Base-by-base conservation (phyloP, 2,888 invertebrate genomes). In the Epinotia brunnichana region DNA sequence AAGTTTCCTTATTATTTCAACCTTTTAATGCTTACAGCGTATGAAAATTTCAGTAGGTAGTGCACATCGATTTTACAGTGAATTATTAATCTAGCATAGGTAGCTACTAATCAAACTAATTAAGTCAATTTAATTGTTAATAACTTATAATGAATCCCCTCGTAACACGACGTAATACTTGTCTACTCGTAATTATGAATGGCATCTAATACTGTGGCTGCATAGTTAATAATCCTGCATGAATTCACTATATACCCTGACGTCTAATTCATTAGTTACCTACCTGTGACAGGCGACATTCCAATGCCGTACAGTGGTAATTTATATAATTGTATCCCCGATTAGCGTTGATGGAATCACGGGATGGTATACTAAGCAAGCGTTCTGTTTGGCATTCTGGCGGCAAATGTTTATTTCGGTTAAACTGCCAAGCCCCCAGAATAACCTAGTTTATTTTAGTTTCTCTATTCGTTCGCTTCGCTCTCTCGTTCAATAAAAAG, bases 231-330 rank as follows among this genome's bases (percentile, higher is more conserved):
- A 44, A 68, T 56, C 68, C 61, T 29, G 61, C 51, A 62, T 73
- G 72, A 62, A 68, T 73, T 73, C n/a, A 57, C 56, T 62, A 19
- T 21, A n/a, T n/a, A n/a, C n/a, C 53, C 71, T 66, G 72, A 62
- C 72, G 56, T 68, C 57, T 57, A 73, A 73, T 73, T 73, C 68
- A 73, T 73, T 73, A 68, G 68, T 61, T 68, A 29, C 53, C 15
- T 54, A 53, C 54, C 56, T 53, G 57, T 41, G 62, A 68, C 72
- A 57, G 67, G 21, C 61, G 56, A 17, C 56, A 68, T 39, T 70
- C 61, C 54, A 35, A 15, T 10, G 56, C 15, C 56, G 56, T n/a
- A 17, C 15, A 39, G 51, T 21, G 59, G 68, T 66, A 51, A 39
- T 48, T 57, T 57, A 68, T 61, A 24, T 54, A 62, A 66, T 61